Evolutionary conservation across 2,113 vertebrate species (phyloP), one percentile per base, ranked within the genome.

Genomic region (Nanorana parkeri): DNA sequence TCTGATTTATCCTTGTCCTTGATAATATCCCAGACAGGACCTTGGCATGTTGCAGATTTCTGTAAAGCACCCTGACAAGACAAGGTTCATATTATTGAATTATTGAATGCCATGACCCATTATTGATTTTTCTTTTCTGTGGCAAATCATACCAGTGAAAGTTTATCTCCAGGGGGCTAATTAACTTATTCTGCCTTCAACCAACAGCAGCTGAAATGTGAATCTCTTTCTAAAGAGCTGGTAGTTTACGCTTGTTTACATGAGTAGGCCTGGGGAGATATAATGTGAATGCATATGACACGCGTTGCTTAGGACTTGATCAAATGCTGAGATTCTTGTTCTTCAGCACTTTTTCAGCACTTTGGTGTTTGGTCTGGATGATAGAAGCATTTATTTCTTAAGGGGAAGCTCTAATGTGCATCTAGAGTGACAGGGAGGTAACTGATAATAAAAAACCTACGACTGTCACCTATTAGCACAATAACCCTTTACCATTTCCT

Each of bases 1-100:
- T 26, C 32, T 20, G 20, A 75, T 61, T 75, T 75, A 75, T 61
- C 16, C 6, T 20, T 78, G 77, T 58, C 77, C 77, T 78, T 78
- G 51, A 56, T 67, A 28, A 55, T 78, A 26, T 67, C 77, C 51
- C 23, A 20, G 32, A 68, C 52, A 65, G 67, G 41, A 67, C 77
- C 77, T 68, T 66, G 61, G 61, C 61, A 66, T 64, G 17, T 77
- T 54, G 24, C 47, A 56, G 23, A 68, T 78, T 78, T 68, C 47
- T 54, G 23, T 67, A 36, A 17, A 28, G 63, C 47, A 78, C 21
- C 61, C 52, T 78, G 28, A 51, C 64, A 77, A 28, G 75, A 77
- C 74, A 68, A 67, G 28, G 77, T 78, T 78, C 77, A 56, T 54
- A 17, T 51, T 68, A 56, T 78, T 78, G 77, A 79, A 79, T 68